Conservation (phyloP, 2,888 invertebrate genomes). For the Zonitis immaculata region DNA sequence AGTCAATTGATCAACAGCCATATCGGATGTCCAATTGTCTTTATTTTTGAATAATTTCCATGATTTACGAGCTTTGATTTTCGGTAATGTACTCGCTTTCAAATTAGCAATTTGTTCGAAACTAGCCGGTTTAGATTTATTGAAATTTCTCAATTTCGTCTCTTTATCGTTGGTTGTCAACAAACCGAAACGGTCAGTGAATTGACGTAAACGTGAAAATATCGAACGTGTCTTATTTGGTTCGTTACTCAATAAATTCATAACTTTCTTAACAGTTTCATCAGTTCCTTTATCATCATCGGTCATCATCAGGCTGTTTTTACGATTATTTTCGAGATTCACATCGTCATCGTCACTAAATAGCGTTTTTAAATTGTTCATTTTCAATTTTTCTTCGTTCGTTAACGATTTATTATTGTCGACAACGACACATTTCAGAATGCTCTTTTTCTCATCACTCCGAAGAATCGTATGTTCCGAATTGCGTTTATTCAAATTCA, state of each 20-base stretch:
- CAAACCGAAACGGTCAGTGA: slow-evolving; percentile 53
- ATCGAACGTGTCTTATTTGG: slow-evolving; percentile 46
- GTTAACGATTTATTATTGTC: slow-evolving; percentile 34
- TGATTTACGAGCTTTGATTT: slow-evolving; percentile 40
- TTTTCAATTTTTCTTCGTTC: slow-evolving; percentile 35
- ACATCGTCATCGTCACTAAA: slow-evolving; percentile 11
- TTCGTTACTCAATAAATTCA: slow-evolving; percentile 31
- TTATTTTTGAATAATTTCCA: slow-evolving; percentile 44
- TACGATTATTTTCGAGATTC: slow-evolving; percentile 25
- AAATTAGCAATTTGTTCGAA: slow-evolving; percentile 37
- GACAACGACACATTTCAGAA: slow-evolving; percentile 40
- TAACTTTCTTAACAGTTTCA: slow-evolving; percentile 30
- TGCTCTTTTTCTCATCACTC: slow-evolving; percentile 42
- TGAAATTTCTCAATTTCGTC: slow-evolving; percentile 32
- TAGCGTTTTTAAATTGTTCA: slow-evolving; percentile 25
- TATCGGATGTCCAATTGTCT: slow-evolving; percentile 41
- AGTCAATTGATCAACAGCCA: slow-evolving; percentile 35
- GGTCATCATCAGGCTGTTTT: slow-evolving; percentile 31
- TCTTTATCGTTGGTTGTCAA: slow-evolving; percentile 51
- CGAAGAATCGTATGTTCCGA: slow-evolving; percentile 42
- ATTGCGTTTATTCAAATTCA: slow-evolving; percentile 44
- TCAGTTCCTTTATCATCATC: slow-evolving; percentile 23
- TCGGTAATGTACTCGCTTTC: slow-evolving; percentile 43
- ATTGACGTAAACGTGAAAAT: slow-evolving; percentile 51
- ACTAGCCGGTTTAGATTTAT: slow-evolving; percentile 28